These are phyloP conservation scores for Drosophila takahashii DNA, from an alignment of 1,140 invertebrate species.

Conservation along the genomic window DNA sequence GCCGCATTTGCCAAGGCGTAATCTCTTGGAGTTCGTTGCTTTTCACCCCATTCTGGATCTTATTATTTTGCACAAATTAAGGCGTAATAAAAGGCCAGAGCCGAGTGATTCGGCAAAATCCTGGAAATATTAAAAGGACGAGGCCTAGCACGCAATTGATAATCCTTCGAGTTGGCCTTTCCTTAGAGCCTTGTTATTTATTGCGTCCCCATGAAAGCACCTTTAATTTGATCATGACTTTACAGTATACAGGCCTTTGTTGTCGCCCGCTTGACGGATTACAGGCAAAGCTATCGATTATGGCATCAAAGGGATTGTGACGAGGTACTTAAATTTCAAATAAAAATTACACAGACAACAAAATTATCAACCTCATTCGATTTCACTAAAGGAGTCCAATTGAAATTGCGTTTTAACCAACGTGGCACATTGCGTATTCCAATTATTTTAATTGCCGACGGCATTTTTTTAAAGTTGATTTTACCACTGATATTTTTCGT, in stretches of 20 bases:
- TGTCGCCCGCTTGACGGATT: constrained; percentile 21
- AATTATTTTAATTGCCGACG: no score
- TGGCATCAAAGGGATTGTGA: not conserved
- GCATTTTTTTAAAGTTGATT: no score
- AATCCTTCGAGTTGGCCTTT: not conserved
- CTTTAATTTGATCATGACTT: constrained; percentile 35
- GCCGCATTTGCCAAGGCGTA: constrained; percentile 7
- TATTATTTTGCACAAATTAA: constrained; percentile 68
- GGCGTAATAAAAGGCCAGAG: constrained; percentile 52
- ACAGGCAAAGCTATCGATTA: constrained; percentile 14
- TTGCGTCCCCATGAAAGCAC: constrained; percentile 18
- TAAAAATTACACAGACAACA: not conserved
- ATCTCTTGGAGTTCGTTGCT: no score
- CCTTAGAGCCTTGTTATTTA: constrained; percentile 11
- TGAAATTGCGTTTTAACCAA: no score
- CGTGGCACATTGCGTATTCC: no score
- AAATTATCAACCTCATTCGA: no score
- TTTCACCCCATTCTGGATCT: constrained; percentile 8
- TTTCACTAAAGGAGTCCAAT: no score
- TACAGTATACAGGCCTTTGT: constrained; percentile 9
- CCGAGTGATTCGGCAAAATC: constrained; percentile 60
- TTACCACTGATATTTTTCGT: no score
- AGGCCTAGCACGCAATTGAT: constrained; percentile 35
- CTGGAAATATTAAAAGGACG: constrained; percentile 11
- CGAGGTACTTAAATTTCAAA: not conserved